Base-by-base conservation (phyloP, 1,140 invertebrate species). In the Arion vulgaris region DNA sequence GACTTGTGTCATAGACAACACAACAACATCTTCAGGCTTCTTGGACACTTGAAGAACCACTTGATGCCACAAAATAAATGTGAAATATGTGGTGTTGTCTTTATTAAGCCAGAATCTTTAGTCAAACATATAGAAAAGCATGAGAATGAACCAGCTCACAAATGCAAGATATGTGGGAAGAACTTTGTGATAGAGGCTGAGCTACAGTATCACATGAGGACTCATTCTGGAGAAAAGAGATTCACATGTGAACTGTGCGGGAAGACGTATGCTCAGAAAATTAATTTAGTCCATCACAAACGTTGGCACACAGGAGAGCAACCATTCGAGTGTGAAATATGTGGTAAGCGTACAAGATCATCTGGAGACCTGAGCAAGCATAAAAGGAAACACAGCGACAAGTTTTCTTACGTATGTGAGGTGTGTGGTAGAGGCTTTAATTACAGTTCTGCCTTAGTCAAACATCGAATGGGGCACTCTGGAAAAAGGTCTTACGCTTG, bases 141-240 rank as follows among this genome's bases (percentile, higher is more conserved):
- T 57, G 32, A n/a, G 11, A 79, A 81, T 11, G 85, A 86, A 51
- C 80, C 84, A 32, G 77, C 83, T 36, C 88, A 84, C 92, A 92
- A 95, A 74, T 98, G 97, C 95, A 94, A 95, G 34, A 95, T 95
- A 85, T 99, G 98, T 93, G 97, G 95, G 71, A 95, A 97, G 49
- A 94, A 95, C 17, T 99, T 99, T 91, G 97, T 97, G 0, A 94
- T 98, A 57, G 98, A 97, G 39, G 98, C 99, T 90, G 97, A 99
- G 93, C 93, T 99, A 0, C 98, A 97, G 0, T 94, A 97, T 41
- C 97, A 98, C 91, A 93, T 96, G 71, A 94, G 97, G 49, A 98
- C 97, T 0, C 97, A 98, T 89, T 98, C 97, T 0, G 98, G 97
- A 1, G 98, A 99, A 91, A 98, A 98, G 92, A 96, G 97, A 91